Conservation (phyloP, 2,888 invertebrate genomes). For the Archips crataeganus region DNA sequence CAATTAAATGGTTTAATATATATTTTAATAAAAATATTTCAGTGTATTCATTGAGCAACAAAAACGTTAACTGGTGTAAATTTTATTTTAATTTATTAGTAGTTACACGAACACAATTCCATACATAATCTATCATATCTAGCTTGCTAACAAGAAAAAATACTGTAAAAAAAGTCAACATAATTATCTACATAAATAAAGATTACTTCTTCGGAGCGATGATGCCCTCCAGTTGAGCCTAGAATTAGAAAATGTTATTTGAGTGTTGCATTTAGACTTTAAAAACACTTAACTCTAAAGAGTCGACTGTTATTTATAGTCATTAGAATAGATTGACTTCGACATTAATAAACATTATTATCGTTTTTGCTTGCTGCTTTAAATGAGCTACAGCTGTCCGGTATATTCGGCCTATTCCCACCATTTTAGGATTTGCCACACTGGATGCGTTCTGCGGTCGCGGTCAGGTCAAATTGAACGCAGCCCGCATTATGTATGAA, state of each 20-base stretch:
- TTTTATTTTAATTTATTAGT: conserved; percentile 47
- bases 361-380: too few relatives aligned
- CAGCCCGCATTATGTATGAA: too few relatives aligned
- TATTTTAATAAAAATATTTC: conserved; percentile 81
- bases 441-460: too few relatives aligned
- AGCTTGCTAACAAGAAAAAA: conserved; percentile 45
- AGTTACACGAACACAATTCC: conserved; percentile 46
- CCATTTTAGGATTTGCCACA: too few relatives aligned
- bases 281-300: too few relatives aligned
- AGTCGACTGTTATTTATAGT: too few relatives aligned
- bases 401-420: too few relatives aligned
- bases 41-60: conserved; percentile 55
- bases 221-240: conserved; percentile 97
- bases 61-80: conserved; percentile 17
- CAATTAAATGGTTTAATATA: conserved; percentile 86
- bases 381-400: too few relatives aligned
- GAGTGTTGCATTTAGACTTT: neutral
- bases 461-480: too few relatives aligned
- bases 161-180: conserved; percentile 47
- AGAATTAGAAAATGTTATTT: conserved; percentile 56
- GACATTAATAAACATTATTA: too few relatives aligned
- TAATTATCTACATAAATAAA: conserved; percentile 43
- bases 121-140: conserved; percentile 39
- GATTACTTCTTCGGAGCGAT: conserved; percentile 96
- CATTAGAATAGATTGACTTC: too few relatives aligned